Evolutionary conservation across 2,888 invertebrate genomes (phyloP), one percentile per base, ranked within the genome.

Genomic region (Icerya purchasi): DNA sequence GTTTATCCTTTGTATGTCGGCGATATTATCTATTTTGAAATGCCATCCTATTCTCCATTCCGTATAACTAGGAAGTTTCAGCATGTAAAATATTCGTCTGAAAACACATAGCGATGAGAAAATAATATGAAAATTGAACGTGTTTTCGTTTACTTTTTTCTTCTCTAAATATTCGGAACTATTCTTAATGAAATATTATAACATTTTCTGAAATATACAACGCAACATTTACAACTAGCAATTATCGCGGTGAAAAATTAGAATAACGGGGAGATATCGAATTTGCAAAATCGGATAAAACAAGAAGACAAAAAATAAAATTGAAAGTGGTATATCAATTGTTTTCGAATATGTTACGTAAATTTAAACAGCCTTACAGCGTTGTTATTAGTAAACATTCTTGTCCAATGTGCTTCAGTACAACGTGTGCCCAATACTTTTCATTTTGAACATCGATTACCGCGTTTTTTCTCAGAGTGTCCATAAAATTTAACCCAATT

Each of bases 1-100:
- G 1, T 74, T 76, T 22, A 71, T 66, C 71, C 60, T 74, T 71
- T 1, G 84, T 18, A 81, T 76, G 14, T 80, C 82, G 65, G 83
- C 75, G 57, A 88, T 75, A 66, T 84, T 82, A 68, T 84, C 82
- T 56, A 86, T 75, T 61, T 79, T 77, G 22, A 84, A 76, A 49
- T 75, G 75, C 86, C 86, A 86, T 70, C 84, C 84, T 24, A 84
- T 76, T 66, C 82, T 82, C 83, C 86, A 86, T 8, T 79, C 76
- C 50, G 81, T 81, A 78, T 82, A 81, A 65, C 76, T 75, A 66
- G 78, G 73, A 65, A 80, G 79, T 65, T 83, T 82, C 65, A 84
- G 82, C 61, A 85, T 76, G 68, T 84, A 74, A 69, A 84, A 78
- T 60, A 87, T 75, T 69, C 84, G 82, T 65, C 87, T 87, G 70